phyloP scores from a whole-genome alignment of 2,888 invertebrate genomes.

The Tricholauxania praeusta region DNA sequence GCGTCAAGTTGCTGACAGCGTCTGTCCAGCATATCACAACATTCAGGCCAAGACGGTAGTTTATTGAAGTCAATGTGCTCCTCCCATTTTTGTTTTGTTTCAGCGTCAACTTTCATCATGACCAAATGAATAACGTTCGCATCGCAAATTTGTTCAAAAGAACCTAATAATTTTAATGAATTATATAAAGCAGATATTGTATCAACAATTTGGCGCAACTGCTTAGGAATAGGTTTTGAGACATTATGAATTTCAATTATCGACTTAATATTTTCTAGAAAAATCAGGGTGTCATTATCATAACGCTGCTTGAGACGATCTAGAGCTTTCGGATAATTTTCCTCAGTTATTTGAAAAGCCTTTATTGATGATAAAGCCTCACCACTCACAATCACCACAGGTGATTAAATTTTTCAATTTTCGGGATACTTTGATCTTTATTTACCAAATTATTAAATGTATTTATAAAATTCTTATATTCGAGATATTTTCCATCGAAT shows the following conservation, averaged over 20 bases:
- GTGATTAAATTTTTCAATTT: slow-evolving; percentile 35
- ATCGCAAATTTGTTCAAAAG: background rate
- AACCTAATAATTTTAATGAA: slow-evolving; percentile 34
- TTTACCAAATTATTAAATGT: slow-evolving; percentile 38
- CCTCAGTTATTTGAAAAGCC: too few species aligned
- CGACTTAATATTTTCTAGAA: slow-evolving; percentile 19
- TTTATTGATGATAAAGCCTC: slow-evolving; percentile 19
- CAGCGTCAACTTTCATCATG: too few species aligned
- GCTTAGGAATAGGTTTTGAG: slow-evolving; percentile 21
- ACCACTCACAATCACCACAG: slow-evolving; percentile 34
- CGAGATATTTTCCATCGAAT: slow-evolving; percentile 37
- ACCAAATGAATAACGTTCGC: too few species aligned
- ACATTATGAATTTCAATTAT: slow-evolving; percentile 21
- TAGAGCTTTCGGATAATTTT: too few species aligned
- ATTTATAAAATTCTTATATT: slow-evolving; percentile 42
- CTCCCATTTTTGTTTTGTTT: too few species aligned
- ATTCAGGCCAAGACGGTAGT: too few species aligned
- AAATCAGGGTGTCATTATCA: too few species aligned
- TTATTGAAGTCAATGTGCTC: too few species aligned
- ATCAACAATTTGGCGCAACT: slow-evolving; percentile 32
- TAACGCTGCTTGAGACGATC: too few species aligned
- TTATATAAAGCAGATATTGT: slow-evolving; percentile 37
- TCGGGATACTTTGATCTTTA: slow-evolving; percentile 30
- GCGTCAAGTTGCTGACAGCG: too few species aligned
- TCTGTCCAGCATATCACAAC: too few species aligned